Evolutionary conservation across 23 tunicate species (phyloP).

Genomic region (Ascidia mentula): DNA sequence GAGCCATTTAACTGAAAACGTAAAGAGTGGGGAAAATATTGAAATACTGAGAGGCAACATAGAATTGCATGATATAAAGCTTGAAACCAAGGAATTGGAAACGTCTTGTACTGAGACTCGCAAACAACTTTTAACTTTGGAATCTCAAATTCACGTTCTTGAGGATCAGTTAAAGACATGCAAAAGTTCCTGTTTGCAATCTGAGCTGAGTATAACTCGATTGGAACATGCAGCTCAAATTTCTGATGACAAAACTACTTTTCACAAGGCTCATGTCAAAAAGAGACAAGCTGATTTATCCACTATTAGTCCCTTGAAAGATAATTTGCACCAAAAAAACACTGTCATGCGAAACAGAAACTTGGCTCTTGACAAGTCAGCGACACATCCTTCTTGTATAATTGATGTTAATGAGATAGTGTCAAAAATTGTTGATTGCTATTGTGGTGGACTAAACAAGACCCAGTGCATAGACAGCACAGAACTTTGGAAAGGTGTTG

Average conservation of each 20-base stretch:
- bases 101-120: background rate
- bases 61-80: background rate
- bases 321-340: background rate
- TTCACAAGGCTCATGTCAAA: background rate
- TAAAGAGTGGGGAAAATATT: background rate
- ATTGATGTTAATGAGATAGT: background rate
- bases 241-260: background rate
- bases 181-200: background rate
- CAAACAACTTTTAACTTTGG: background rate
- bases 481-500: background rate
- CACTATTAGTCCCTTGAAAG: background rate
- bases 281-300: background rate
- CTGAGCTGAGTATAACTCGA: background rate
- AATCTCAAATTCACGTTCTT: background rate
- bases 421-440: background rate
- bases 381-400: background rate
- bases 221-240: background rate
- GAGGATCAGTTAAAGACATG: background rate
- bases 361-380: background rate
- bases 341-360: background rate
- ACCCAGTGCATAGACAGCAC: background rate
- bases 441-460: background rate
- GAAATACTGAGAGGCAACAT: background rate
- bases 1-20: background rate
- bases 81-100: background rate